Base-by-base conservation (phyloP, 2,888 invertebrate genomes). In the Xestia ashworthii region DNA sequence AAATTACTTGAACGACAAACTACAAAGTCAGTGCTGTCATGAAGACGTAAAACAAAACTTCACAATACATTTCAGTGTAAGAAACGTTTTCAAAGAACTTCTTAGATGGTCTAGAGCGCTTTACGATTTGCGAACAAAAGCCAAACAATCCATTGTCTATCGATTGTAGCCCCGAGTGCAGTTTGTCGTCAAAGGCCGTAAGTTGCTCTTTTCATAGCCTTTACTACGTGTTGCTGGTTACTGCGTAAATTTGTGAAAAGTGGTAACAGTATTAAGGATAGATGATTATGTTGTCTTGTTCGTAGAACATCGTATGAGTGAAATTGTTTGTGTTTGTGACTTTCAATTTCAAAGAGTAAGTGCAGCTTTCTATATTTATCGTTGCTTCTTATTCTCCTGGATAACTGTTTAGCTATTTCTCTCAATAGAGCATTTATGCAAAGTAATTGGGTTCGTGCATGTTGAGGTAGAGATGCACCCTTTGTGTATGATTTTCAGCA, bases 141-240 rank as follows among this genome's bases (percentile, higher is more conserved):
- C 91, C 92, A 94, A 95, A 95, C 95, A 95, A 93, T 94, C 94
- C 93, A 94, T 95, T 95, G 95, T 95, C 93, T 95, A 95, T 95
- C 93, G 95, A 94, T 93, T 95, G 93, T 93, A 92, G 93, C 93
- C 93, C 81, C 86, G 90, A 94, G 94, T 93, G 95, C 93, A 94
- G 94, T 95, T 95, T 94, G 94, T 95, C 92, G 93, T 95, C 95
- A 95, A 95, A 95, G 93, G 90, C 92, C 90, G 91, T 92, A 93
- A 93, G 91, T 92, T 91, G 91, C 89, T 91, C 92, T 91, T 92
- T 92, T 91, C 89, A 88, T 81, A 77, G 82, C 82, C 88, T 84
- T 91, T 92, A 93, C 93, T 91, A 93, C 87, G 89, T 91, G 90
- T 92, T 86, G 83, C 88, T 74, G 83, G 88, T 88, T 89, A 89